Percentiles rank a stretch among this genome's conserved stretches.
Conservation (phyloP, 2,888 invertebrate genomes). For the Onchidella celtica region DNA sequence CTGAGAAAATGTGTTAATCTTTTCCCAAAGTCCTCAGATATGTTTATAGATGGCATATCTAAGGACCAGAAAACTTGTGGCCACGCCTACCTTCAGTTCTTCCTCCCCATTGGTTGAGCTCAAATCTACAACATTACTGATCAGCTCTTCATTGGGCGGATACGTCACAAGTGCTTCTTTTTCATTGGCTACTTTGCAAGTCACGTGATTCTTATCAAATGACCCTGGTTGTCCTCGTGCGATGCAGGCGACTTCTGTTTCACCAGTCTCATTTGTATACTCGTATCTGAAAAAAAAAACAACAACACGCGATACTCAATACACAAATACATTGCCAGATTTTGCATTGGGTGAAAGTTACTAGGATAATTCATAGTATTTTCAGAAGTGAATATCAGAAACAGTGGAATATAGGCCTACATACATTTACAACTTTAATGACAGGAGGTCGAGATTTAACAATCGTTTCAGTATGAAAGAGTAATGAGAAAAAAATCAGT, state of each 20-base stretch:
- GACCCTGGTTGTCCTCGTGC: conserved; percentile 61
- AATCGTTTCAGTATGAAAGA: neutral
- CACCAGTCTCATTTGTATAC: conserved; percentile 27
- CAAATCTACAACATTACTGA: conserved; percentile 67
- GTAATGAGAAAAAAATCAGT: neutral
- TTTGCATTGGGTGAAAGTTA: no score
- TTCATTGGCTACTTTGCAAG: conserved; percentile 60
- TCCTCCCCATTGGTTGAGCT: conserved; percentile 40
- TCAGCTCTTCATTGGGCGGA: conserved; percentile 70
- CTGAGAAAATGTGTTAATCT: no score
- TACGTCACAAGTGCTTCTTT: conserved; percentile 62
- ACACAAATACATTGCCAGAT: neutral
- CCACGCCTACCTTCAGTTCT: conserved; percentile 47
- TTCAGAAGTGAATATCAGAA: no score
- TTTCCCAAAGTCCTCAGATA: no score
- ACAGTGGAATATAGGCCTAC: no score
- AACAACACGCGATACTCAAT: no score
- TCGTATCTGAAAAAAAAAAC: conserved; percentile 46
- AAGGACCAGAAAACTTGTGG: no score
- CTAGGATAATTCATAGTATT: no score
- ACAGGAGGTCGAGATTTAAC: no score
- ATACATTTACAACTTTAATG: no score
- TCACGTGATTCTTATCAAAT: conserved; percentile 60
- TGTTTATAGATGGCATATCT: no score
- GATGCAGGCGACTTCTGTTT: conserved; percentile 48